Evolutionary conservation across 2,888 invertebrate species (phyloP), one percentile per base, ranked within the genome.

Genomic region (Gasteruption jaculator): DNA sequence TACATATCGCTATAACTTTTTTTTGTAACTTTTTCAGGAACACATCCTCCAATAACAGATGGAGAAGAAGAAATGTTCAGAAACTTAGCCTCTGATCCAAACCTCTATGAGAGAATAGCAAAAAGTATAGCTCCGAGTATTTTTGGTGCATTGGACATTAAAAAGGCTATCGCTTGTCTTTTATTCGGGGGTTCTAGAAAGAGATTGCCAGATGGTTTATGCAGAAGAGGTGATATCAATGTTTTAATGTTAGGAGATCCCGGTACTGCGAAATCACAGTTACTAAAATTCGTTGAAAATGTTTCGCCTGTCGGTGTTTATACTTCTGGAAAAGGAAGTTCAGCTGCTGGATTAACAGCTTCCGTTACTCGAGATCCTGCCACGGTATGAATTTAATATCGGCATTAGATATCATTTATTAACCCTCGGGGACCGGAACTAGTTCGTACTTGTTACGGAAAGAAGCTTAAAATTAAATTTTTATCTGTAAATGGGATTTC

Each of bases 321-420:
- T 68, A 99, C 97, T 0, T 97, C 96, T 0, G 99, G 99, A n/a
- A 99, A 99, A 74, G 99, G 99, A 3, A 95, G 95, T 52, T 96
- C 95, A 59, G 99, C 99, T 2, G 99, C 99, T 45, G 99, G 99
- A 71, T 79, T 99, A 24, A 99, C 99, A 15, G 99, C 99, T 1
- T 95, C 96, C 0, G 96, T 99, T 19, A 89, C 86, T 50, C 76
- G 95, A 54, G 99, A 99, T 74, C 95, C 96, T 2, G 76, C 80
- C 8, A 85, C 94, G 43, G 93, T 95, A 72, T 80, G 82, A 26
- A 31, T 21, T 16, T 12, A 41, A 26, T 19, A 35, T 7, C 16
- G 40, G 30, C 16, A 38, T 36, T 29, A 4, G 8, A 7, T 12
- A 31, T 18, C n/a, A n/a, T n/a, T n/a, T n/a, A n/a, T n/a, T n/a